Conservation (phyloP, 2,113 vertebrate species). For the Myotis yumanensis region DNA sequence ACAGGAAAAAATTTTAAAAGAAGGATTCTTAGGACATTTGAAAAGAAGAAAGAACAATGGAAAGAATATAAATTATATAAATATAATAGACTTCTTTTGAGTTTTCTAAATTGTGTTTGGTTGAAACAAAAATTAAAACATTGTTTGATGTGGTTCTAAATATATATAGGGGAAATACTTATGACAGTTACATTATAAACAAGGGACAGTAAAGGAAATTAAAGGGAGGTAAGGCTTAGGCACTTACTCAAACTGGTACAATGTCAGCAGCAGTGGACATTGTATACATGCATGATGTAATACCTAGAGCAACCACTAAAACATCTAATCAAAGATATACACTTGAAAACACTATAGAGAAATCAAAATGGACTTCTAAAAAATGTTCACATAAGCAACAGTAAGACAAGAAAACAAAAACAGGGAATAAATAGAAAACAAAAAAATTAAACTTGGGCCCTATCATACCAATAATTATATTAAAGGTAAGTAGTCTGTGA, state of each 20-base stretch:
- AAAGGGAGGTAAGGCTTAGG: background rate
- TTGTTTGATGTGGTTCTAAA: background rate
- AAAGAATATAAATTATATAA: background rate
- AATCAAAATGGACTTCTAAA: slow-evolving; percentile 5
- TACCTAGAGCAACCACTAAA: background rate
- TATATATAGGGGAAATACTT: background rate
- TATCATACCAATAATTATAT: background rate
- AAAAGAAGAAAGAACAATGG: background rate
- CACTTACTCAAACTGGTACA: background rate
- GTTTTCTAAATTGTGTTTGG: slow-evolving; percentile 5
- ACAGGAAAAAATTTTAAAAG: background rate
- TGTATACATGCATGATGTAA: background rate
- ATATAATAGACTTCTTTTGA: background rate
- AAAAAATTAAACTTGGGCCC: background rate
- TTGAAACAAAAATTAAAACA: slow-evolving; percentile 18
- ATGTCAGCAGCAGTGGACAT: background rate
- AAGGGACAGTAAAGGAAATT: background rate
- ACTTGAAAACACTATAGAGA: background rate
- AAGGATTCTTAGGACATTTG: background rate
- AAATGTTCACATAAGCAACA: background rate
- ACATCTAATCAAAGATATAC: background rate
- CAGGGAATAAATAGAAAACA: background rate
- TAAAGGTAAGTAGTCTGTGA: background rate
- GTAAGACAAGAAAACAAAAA: background rate
- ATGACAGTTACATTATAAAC: slow-evolving; percentile 33